Percentiles rank a stretch among this genome's conserved stretches.
Evolutionary conservation across 2,888 invertebrate species (phyloP).

Genomic region (Thereva nobilitata): DNA sequence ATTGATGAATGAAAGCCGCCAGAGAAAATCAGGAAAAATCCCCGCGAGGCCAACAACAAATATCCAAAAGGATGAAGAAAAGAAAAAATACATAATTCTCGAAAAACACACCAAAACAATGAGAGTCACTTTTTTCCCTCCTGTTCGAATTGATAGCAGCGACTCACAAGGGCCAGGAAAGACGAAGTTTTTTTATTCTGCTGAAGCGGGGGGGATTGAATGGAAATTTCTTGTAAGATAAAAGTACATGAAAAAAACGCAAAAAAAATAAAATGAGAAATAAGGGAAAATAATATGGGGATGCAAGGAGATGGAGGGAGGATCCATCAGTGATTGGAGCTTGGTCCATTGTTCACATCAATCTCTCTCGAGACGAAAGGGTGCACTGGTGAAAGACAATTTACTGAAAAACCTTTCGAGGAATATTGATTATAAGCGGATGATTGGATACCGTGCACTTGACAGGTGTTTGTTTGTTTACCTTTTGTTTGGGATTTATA

Average conservation of each 20-base stretch:
- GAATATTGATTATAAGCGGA: constrained; percentile 30
- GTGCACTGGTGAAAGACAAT: constrained; percentile 17
- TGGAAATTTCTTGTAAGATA: constrained; percentile 21
- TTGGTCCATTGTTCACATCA: constrained; percentile 9
- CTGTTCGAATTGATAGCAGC: constrained; percentile 8
- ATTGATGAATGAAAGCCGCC: constrained; percentile 33
- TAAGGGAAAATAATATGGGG: neutral
- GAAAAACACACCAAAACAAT: constrained; percentile 38
- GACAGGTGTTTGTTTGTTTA: constrained; percentile 38
- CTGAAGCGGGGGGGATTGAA: neutral
- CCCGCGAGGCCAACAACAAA: neutral
- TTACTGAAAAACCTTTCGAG: constrained; percentile 13
- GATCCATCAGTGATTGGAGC: constrained; percentile 30
- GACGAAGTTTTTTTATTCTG: constrained; percentile 9
- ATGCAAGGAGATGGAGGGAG: too few relatives aligned
- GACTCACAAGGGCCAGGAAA: constrained; percentile 1
- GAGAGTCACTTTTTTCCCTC: constrained; percentile 37
- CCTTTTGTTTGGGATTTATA: constrained; percentile 1
- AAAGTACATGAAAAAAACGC: constrained; percentile 5
- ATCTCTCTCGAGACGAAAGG: constrained; percentile 29
- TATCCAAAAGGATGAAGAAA: neutral
- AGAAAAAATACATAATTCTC: constrained; percentile 32
- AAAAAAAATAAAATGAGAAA: neutral
- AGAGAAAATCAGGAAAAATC: constrained; percentile 23
- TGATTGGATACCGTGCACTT: constrained; percentile 40